Evolutionary conservation across 2,888 invertebrate species (phyloP).

Genomic region (Lasioglossum malachurum): DNA sequence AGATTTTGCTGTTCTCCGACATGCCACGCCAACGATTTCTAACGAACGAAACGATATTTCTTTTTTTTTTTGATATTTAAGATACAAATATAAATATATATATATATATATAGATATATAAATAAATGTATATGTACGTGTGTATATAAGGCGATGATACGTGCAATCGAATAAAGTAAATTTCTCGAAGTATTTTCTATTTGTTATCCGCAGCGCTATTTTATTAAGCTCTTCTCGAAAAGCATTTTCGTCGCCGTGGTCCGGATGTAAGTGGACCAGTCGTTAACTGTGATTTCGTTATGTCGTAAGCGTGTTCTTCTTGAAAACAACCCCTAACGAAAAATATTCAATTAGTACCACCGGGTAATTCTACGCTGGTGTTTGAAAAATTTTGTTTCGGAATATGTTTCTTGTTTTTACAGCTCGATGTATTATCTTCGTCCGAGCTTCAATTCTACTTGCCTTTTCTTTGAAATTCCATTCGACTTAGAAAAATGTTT

Average conservation of each 20-base stretch:
- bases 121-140: neutral
- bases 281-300: constrained; percentile 65
- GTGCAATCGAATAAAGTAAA: constrained; percentile 20
- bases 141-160: neutral
- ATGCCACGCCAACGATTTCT: neutral
- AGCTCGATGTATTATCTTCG: neutral
- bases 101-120: neutral
- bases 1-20: neutral
- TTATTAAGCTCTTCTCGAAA: constrained; percentile 32
- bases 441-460: neutral
- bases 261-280: constrained; percentile 33
- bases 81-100: neutral
- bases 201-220: constrained; percentile 16
- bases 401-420: neutral
- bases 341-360: too few species aligned
- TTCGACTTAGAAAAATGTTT: neutral
- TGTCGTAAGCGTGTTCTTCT: constrained; percentile 25
- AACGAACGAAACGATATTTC: neutral
- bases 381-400: neutral
- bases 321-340: neutral
- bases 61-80: too few species aligned
- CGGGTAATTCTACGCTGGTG: neutral
- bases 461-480: too few species aligned
- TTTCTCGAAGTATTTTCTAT: neutral
- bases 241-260: constrained; percentile 39